Base-by-base conservation (phyloP, 2,888 invertebrate species). In the Chrysina gloriosa region DNA sequence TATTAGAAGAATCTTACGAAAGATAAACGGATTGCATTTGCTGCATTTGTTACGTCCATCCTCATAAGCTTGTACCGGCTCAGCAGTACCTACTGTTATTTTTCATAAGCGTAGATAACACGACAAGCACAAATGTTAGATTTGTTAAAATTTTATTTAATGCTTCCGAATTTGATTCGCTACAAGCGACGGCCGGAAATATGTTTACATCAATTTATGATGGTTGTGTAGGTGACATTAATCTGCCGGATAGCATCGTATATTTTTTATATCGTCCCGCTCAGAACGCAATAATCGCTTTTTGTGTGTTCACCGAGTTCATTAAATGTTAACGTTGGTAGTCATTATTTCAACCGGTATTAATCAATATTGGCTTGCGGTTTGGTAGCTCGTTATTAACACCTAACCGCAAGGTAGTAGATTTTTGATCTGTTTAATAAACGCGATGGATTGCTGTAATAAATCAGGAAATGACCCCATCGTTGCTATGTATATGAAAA, bases 161-260 rank as follows among this genome's bases (percentile, higher is more conserved):
- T 61, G 42, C 7, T 16, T n/a, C 29, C 45, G 42, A 27, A 42
- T 61, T 61, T 61, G 58, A 61, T 61, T 61, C 42, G 58, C 42
- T 27, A 61, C 27, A 27, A 61, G 14, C 42, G 27, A n/a, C 11
- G 16, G 27, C 58, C 14, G 58, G 56, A 36, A 42, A 61, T 27
- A 29, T 45, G 25, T 39, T 61, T 27, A 42, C 58, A 42, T 61
- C 42, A 61, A 61, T 61, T 61, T 61, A 61, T 61, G 42, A 27
- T 27, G 25, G 14, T 27, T 14, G 58, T 42, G 42, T 61, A 42
- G 42, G 42, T 61, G 58, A 61, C 45, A 42, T 61, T 61, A 61
- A 61, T 61, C 58, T 16, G n/a, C 23, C 11, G 58, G 58, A 42
- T 61, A 23, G 42, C 6, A 14, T 42, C 58, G 3, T 42, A 61